Evolutionary conservation across 2,888 invertebrate genomes (phyloP), one percentile per base, ranked within the genome.

Genomic region (Pandemis heparana): DNA sequence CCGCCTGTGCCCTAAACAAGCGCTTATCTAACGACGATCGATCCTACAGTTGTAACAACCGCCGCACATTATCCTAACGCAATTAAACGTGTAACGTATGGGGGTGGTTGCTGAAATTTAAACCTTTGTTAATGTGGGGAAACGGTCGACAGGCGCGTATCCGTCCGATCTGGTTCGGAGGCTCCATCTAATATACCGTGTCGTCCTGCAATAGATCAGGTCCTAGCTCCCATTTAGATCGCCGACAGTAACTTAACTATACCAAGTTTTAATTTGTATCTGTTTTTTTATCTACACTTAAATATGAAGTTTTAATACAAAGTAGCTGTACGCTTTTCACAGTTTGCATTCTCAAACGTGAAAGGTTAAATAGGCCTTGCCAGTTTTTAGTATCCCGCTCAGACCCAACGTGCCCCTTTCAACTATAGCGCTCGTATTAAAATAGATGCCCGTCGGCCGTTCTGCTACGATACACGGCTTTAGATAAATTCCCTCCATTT

Each of bases 401-500:
- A 51, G 48, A 51, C 65, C 71, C 60, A 18, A 74, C 74, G 66
- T 70, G 74, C 74, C 66, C 60, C 53, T 70, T 75, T 76, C 66
- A 64, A 74, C 73, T 77, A 78, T 79, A 79, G 77, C 76, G 77
- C 76, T 81, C 77, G 77, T 80, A 84, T 87, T 85, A 85, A 88
- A 89, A 90, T 88, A 87, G 85, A 87, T 83, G 83, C 80, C 80
- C 81, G 81, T 76, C 80, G 79, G 80, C 79, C 82, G 80, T 80
- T 80, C 79, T 75, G 80, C 81, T 79, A 79, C 87, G 87, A 87
- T 88, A 87, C 84, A 87, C 84, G 83, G 84, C 82, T 82, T 74
- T 79, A 87, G 88, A 91, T 89, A 89, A 90, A 91, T 91, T 86
- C 83, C 79, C 83, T 81, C 83, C 88, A 92, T 92, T 92, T 91